Percentiles rank a stretch among this genome's conserved stretches.
Conservation (phyloP, 1,140 invertebrate genomes). For the Dufourea novaeangliae region DNA sequence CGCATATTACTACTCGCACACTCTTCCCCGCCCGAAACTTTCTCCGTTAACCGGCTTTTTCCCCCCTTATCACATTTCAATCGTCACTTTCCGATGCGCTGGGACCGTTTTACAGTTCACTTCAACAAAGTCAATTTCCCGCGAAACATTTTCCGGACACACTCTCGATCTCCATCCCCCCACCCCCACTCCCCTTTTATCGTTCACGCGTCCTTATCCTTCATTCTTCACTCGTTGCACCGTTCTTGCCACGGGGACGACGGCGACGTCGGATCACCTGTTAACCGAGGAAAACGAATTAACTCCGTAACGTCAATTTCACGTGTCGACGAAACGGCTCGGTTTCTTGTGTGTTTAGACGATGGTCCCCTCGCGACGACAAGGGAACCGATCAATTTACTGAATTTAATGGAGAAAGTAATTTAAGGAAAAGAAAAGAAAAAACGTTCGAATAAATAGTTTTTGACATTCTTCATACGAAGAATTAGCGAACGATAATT, state of each 20-base stretch:
- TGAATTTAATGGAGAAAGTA: too few species aligned
- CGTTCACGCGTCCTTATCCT: neutral
- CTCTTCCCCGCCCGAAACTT: neutral
- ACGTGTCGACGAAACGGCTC: too few species aligned
- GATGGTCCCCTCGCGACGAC: too few species aligned
- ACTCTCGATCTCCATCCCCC: too few species aligned
- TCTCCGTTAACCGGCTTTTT: neutral
- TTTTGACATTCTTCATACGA: too few species aligned
- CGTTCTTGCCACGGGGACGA: neutral
- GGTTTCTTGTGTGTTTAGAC: too few species aligned
- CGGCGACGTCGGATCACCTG: neutral
- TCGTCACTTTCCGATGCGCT: constrained; percentile 1
- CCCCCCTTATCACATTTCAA: constrained; percentile 22
- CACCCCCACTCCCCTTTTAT: neutral
- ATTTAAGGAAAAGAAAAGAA: too few species aligned
- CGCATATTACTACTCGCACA: too few species aligned
- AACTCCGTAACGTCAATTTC: neutral
- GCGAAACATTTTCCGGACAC: neutral
- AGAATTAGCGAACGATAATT: too few species aligned
- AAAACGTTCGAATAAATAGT: too few species aligned
- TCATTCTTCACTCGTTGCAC: constrained; percentile 4
- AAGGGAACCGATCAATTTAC: too few species aligned
- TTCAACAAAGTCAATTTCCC: neutral
- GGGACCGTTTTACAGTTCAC: neutral
- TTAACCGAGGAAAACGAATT: neutral